A percentile compares a stretch with the other conserved stretches of the same genome.
These are phyloP conservation scores for Threskiornis aethiopicus DNA, from an alignment of 2,797 vertebrate species.

Conservation along the genomic window DNA sequence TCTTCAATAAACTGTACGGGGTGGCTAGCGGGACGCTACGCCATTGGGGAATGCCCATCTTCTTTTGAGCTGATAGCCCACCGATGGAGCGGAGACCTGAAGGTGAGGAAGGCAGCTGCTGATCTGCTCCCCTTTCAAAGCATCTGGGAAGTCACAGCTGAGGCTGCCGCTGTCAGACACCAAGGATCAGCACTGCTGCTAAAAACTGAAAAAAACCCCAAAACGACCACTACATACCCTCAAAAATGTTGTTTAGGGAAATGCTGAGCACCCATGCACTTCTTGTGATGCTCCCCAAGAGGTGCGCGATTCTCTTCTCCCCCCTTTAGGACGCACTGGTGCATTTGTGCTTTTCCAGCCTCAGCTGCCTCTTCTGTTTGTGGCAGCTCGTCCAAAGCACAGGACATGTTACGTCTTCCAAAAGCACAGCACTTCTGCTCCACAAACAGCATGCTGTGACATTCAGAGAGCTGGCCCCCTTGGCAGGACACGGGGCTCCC, in stretches of 20 bases:
- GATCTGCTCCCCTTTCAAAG: background rate
- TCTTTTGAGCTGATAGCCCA: background rate
- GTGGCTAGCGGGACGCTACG: accelerated
- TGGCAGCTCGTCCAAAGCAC: background rate
- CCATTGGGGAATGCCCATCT: background rate
- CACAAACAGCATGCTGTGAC: background rate
- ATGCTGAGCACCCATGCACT: accelerated
- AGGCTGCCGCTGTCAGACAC: background rate
- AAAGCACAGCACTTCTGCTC: background rate
- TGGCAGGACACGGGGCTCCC: background rate
- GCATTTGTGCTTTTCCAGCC: background rate
- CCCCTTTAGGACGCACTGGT: background rate
- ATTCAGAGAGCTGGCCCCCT: background rate
- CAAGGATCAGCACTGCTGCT: background rate
- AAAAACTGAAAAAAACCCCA: background rate
- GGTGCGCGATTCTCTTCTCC: background rate
- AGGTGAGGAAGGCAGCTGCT: background rate
- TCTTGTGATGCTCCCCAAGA: background rate
- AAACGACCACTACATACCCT: accelerated
- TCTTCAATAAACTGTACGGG: background rate
- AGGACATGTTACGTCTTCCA: background rate
- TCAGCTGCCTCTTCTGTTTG: background rate
- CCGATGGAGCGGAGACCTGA: accelerated
- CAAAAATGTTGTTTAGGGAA: accelerated
- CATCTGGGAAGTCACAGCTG: background rate